Evolutionary conservation across 2,797 vertebrate genomes (phyloP), one percentile per base, ranked within the genome.

Genomic region (Pogoniulus pusillus): DNA sequence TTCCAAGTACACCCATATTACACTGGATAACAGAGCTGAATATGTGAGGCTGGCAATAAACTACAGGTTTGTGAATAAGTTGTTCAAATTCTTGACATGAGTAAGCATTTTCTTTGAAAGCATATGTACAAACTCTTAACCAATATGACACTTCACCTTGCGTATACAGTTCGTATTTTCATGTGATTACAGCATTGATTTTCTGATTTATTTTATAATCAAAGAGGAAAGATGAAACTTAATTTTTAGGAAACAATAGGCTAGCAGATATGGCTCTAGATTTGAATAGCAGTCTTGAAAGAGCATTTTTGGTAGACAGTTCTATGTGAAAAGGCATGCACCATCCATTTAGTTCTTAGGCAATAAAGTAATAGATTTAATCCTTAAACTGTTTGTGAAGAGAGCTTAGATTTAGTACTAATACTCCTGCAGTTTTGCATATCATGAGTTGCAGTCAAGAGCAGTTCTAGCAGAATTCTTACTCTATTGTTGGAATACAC

Each of bases 1-100:
- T 97, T 99, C 99, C 91, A 99, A 99, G 95, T 97, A 99, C 91
- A 98, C 98, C 3, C 99, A 99, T 93, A 99, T 99, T 95, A 99
- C 98, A 41, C 96, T 99, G 97, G 99, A 99, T 93, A 99, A 99
- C 82, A 98, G 99, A 2, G 97, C 98, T 0, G 99, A 99, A 93
- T 99, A 99, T 8, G 99, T 99, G 87, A 98, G 99, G 72, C 98
- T 99, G 62, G 99, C 99, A 53, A 99, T 99, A 83, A 98, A 98
- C 96, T 99, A 99, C 97, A 99, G 99, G 99, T 99, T 91, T 87
- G 96, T 69, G 29, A 87, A 75, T 57, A 39, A 16, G 30, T 77
- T 2, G 20, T 26, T 72, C n/a, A 18, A 81, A 32, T 89, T 76
- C 47, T 32, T 78, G 30, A 37, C 10, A 29, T 29, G 5, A 55